Percentiles rank a stretch among this genome's conserved stretches.
Evolutionary conservation across 2,113 vertebrate species (phyloP).

Genomic region (Cnemophilus loriae): DNA sequence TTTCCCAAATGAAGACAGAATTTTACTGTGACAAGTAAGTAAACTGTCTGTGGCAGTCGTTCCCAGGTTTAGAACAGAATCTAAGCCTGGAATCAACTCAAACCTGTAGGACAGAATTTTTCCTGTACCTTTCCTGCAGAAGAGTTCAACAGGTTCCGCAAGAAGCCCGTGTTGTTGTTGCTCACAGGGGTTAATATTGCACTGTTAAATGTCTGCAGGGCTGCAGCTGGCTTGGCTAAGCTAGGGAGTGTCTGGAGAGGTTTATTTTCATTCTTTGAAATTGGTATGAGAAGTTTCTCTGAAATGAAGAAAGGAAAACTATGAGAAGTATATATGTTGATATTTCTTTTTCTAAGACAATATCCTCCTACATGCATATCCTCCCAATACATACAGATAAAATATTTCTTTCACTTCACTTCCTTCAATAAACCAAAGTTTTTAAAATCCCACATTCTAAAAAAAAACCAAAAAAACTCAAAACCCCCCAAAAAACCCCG

Average conservation of each 20-base stretch:
- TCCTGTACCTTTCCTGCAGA: conserved; percentile 70
- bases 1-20: neutral
- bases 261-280: conserved; percentile 74
- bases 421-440: neutral
- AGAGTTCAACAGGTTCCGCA: conserved; percentile 77
- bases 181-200: conserved; percentile 76
- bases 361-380: too few relatives aligned
- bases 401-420: neutral
- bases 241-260: conserved; percentile 71
- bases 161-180: conserved; percentile 75
- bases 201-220: conserved; percentile 78
- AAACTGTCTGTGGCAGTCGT: neutral
- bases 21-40: neutral
- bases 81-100: neutral
- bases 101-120: neutral
- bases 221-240: conserved; percentile 68
- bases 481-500: accelerated
- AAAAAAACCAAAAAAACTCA: neutral
- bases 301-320: neutral
- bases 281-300: conserved; percentile 70
- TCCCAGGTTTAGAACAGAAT: neutral
- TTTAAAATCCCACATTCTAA: neutral
- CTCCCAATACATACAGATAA: neutral
- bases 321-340: accelerated
- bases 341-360: neutral